Percentiles rank a stretch among this genome's conserved stretches.
Evolutionary conservation across 2,888 invertebrate genomes (phyloP).

Genomic region (Pyrrhosoma nymphula): DNA sequence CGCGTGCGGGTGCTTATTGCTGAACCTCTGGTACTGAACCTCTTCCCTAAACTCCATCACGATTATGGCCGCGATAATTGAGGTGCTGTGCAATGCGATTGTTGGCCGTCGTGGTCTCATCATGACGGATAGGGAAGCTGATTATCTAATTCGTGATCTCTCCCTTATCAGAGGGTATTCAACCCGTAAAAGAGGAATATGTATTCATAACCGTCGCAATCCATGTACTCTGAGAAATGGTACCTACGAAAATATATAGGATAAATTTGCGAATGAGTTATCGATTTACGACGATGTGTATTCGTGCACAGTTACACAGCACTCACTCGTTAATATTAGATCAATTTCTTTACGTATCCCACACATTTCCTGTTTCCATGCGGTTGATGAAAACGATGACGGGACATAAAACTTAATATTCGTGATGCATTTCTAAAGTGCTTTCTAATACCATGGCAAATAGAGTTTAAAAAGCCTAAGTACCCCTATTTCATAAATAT

Average conservation of each 20-base stretch:
- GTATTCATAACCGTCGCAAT: not conserved
- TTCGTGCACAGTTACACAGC: too few relatives aligned
- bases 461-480: too few relatives aligned
- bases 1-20: not conserved
- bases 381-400: too few relatives aligned
- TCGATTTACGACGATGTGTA: not conserved
- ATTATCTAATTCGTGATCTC: not conserved
- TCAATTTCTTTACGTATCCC: too few relatives aligned
- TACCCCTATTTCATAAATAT: too few relatives aligned
- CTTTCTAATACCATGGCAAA: too few relatives aligned
- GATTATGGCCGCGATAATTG: not conserved
- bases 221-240: too few relatives aligned
- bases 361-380: too few relatives aligned
- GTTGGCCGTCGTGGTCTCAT: not conserved
- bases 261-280: not conserved
- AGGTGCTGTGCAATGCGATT: not conserved
- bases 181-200: not conserved
- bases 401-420: too few relatives aligned
- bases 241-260: not conserved
- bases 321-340: too few relatives aligned
- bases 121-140: not conserved
- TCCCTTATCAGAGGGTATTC: not conserved
- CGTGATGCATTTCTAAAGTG: too few relatives aligned
- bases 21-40: not conserved
- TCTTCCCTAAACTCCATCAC: not conserved